Evolutionary conservation across 2,113 vertebrate genomes (phyloP).

Genomic region (Excalfactoria chinensis): DNA sequence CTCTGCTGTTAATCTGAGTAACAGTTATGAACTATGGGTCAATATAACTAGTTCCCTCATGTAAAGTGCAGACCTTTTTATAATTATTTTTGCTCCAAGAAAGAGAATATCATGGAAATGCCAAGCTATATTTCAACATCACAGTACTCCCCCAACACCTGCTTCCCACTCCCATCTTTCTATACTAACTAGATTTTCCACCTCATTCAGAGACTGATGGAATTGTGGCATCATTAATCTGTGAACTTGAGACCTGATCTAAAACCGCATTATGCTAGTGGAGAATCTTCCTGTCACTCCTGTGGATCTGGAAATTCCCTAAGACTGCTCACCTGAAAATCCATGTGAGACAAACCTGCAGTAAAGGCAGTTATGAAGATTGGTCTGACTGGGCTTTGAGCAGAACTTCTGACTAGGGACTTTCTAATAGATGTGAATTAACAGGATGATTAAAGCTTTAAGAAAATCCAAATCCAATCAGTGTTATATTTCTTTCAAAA

Average conservation of each 20-base stretch:
- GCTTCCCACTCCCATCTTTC: neutral
- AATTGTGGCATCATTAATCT: neutral
- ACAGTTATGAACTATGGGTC: neutral
- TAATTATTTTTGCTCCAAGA: neutral
- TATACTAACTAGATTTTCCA: neutral
- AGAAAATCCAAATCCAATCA: neutral
- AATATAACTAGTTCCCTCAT: neutral
- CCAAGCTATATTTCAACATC: neutral
- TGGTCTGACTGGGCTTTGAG: slow-evolving; percentile 30
- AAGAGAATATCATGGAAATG: neutral
- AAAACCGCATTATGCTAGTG: rapidly evolving
- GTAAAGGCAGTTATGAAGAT: slow-evolving; percentile 22
- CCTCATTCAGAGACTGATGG: rapidly evolving
- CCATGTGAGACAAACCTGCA: neutral
- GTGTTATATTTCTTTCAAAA: slow-evolving; percentile 20
- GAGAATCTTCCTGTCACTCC: neutral
- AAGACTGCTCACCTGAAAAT: neutral
- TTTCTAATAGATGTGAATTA: slow-evolving; percentile 68
- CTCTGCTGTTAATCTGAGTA: neutral
- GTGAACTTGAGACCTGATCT: neutral
- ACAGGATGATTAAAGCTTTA: slow-evolving; percentile 59
- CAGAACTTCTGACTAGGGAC: slow-evolving; percentile 45
- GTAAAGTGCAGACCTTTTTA: neutral
- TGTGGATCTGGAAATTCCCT: neutral
- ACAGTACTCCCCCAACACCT: neutral